Conservation (phyloP, 2,888 invertebrate genomes). For the Agrenia bidenticulata region DNA sequence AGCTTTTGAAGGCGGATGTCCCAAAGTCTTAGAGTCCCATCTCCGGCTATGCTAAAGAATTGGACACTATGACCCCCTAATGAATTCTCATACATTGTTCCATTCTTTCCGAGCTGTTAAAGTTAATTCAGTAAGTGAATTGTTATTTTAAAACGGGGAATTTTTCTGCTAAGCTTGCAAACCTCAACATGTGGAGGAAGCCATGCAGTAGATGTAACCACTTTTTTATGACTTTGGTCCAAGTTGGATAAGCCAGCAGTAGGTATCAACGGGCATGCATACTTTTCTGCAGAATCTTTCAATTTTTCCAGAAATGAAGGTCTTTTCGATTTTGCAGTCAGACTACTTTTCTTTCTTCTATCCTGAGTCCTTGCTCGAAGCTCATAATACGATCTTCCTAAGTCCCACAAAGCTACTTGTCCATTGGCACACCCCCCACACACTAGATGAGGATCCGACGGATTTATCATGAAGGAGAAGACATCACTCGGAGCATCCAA, state of each 20-base stretch:
- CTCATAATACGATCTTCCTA: slow-evolving; percentile 44
- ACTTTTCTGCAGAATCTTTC: slow-evolving; percentile 48
- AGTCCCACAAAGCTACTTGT: slow-evolving; percentile 51
- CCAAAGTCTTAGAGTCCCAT: slow-evolving; percentile 46
- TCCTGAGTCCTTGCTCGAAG: slow-evolving; percentile 44
- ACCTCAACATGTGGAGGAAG: slow-evolving; percentile 49
- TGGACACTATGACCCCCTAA: slow-evolving; percentile 36
- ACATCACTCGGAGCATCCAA: slow-evolving; percentile 50
- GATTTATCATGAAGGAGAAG: slow-evolving; percentile 46
- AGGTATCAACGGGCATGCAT: slow-evolving; percentile 47
- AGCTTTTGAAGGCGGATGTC: slow-evolving; percentile 47
- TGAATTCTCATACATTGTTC: slow-evolving; percentile 46
- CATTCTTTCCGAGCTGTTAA: slow-evolving; percentile 47
- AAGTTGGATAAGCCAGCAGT: slow-evolving; percentile 45
- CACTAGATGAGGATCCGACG: slow-evolving; percentile 47
- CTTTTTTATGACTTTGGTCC: slow-evolving; percentile 47
- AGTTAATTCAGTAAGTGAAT: no score
- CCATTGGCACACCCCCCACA: slow-evolving; percentile 52
- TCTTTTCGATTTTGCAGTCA: slow-evolving; percentile 9
- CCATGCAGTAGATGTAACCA: slow-evolving; percentile 47
- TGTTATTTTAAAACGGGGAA: no score
- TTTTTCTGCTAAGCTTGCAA: no score
- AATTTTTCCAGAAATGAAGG: slow-evolving; percentile 47
- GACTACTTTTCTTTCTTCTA: slow-evolving; percentile 20
- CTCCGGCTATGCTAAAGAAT: slow-evolving; percentile 49